These are phyloP conservation scores for Drosophila stalkeri DNA, from an alignment of 2,888 invertebrate genomes.

Conservation along the genomic window DNA sequence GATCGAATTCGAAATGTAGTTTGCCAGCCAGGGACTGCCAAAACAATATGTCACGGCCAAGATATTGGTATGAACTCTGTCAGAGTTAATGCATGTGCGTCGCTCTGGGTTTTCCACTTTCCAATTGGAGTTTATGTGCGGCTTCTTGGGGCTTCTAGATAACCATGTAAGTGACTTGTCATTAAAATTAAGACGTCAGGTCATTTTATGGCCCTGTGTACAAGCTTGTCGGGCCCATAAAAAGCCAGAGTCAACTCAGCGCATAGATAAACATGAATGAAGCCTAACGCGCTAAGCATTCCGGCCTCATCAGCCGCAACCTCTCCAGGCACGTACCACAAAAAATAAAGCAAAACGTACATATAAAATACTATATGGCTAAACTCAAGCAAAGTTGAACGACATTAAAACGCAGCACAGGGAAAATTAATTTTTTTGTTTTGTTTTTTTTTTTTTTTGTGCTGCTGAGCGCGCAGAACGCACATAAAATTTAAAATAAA, in stretches of 20 bases:
- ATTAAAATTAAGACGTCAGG: conserved; percentile 74
- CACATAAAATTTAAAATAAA: conserved; percentile 72
- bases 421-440: conserved; percentile 42
- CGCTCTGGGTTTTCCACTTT: background rate
- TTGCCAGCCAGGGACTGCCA: background rate
- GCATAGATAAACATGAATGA: conserved; percentile 60
- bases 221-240: conserved; percentile 50
- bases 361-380: conserved; percentile 9
- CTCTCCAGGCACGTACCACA: conserved; percentile 71
- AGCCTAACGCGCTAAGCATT: conserved; percentile 18
- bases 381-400: conserved; percentile 66
- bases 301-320: conserved; percentile 35
- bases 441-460: conserved; percentile 12
- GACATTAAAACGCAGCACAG: conserved; percentile 61
- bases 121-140: conserved; percentile 63
- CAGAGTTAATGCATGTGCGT: conserved; percentile 1
- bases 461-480: conserved; percentile 27
- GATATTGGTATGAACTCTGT: conserved; percentile 1
- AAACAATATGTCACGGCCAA: conserved; percentile 6
- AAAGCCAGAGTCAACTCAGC: conserved; percentile 30
- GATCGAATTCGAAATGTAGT: conserved; percentile 12
- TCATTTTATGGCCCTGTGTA: conserved; percentile 63
- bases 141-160: conserved; percentile 20
- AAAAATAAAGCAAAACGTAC: conserved; percentile 4
- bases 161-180: conserved; percentile 73